phyloP scores from a whole-genome alignment of 1,140 invertebrate species.

The Dufourea novaeangliae region DNA sequence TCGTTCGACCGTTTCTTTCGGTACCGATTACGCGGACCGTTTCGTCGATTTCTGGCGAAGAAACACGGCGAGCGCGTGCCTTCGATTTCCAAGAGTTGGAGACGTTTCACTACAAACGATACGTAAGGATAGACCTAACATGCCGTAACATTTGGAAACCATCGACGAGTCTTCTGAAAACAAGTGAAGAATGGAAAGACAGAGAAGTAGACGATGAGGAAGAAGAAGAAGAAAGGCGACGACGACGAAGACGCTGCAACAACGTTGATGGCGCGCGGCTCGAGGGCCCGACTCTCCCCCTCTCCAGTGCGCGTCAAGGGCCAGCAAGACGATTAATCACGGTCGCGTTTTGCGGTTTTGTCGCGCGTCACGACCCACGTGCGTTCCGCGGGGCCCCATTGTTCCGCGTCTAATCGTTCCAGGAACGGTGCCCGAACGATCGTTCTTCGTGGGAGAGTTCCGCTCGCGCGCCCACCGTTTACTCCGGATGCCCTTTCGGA shows the following conservation, averaged over 20 bases:
- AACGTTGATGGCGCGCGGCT: conserved; percentile 27
- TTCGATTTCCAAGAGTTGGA: too few species aligned
- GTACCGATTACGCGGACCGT: too few species aligned
- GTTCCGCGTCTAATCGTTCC: conserved; percentile 65
- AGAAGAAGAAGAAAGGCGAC: conserved; percentile 17
- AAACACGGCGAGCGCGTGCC: not conserved
- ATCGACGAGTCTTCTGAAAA: too few species aligned
- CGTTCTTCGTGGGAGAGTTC: conserved; percentile 58
- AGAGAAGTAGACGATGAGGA: not conserved
- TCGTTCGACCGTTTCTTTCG: conserved; percentile 1
- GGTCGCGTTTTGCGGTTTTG: conserved; percentile 68
- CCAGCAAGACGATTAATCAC: conserved; percentile 63
- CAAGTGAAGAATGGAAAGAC: too few species aligned
- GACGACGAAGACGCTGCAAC: conserved; percentile 23
- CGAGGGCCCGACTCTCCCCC: conserved; percentile 28
- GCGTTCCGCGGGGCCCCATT: conserved; percentile 65
- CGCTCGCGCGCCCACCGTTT: conserved; percentile 20
- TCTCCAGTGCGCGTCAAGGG: conserved; percentile 10
- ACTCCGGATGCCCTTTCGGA: not conserved
- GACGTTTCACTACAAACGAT: too few species aligned
- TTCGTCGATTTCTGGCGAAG: not conserved
- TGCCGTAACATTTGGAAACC: too few species aligned
- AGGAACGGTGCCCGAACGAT: conserved; percentile 61
- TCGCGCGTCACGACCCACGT: conserved; percentile 67
- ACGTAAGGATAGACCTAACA: too few species aligned